Base-by-base conservation (phyloP, 1,140 invertebrate genomes). In the Tribolium madens region DNA sequence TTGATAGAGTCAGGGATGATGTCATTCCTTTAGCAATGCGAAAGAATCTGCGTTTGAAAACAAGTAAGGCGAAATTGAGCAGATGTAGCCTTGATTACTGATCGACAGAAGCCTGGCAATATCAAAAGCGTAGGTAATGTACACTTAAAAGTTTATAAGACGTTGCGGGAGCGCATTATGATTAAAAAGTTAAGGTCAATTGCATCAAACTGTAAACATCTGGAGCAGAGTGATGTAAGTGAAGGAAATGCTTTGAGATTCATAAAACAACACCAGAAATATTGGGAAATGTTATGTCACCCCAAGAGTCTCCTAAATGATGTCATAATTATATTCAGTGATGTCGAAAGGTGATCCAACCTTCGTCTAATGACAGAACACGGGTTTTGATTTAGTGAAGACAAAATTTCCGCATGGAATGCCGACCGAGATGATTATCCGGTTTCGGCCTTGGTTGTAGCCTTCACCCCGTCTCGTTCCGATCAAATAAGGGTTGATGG, bases 401-500 rank as follows among this genome's bases (percentile, higher is more conserved):
- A 64, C 57, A 26, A 33, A 57, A 64, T 64, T 64, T 26, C 26
- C 57, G 14, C 57, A 64, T 33, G 57, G 57, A 64, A 64, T 64
- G 57, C 57, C 57, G 57, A 3, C 57, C 57, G 57, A 64, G 57
- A 33, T 26, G 17, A 64, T 33, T 33, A 64, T 64, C 57, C 26
- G 21, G 57, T 31, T 7, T 64, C 57, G 57, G 14, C 57, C 57
- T 64, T 64, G 57, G 10, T n/a, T 31, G 53, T 12, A 33, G 57
- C 57, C 57, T 64, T 64, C 57, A 64, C 57, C 57, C 57, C 57
- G 53, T 9, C 53, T 60, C 53, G 53, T 21, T 31, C 53, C 53
- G 53, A 60, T 60, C 53, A 21, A 60, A 64, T 64, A 64, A 64
- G 57, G 57, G 57, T 64, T 64, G 57, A 64, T 64, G 57, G 57